These are phyloP conservation scores for Brachyptera risi DNA, from an alignment of 2,888 invertebrate species.

Conservation along the genomic window DNA sequence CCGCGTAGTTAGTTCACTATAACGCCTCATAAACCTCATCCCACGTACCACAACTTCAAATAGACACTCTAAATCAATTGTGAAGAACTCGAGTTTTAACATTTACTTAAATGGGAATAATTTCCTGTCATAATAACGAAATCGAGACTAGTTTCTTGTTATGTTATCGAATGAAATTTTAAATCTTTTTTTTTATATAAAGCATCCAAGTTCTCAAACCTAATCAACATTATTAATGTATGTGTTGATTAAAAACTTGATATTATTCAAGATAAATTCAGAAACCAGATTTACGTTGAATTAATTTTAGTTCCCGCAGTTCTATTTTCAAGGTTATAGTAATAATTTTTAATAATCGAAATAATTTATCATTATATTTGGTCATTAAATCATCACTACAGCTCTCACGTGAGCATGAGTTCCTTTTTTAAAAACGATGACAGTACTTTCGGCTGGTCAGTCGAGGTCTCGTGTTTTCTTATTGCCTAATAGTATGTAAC, in stretches of 20 bases:
- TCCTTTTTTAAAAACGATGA: background rate
- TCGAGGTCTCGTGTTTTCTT: background rate
- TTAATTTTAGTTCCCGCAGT: too few species aligned
- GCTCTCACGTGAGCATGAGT: background rate
- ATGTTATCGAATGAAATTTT: too few species aligned
- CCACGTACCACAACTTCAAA: too few species aligned
- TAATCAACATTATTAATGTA: background rate
- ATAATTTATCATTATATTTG: background rate
- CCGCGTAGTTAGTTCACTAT: too few species aligned
- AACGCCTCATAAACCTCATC: too few species aligned
- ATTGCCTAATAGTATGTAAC: background rate
- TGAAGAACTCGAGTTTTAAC: background rate
- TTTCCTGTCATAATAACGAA: constrained; percentile 12
- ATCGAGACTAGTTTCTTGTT: too few species aligned
- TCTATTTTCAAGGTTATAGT: background rate
- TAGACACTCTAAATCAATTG: constrained; percentile 23
- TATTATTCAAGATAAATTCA: background rate
- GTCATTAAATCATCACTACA: background rate
- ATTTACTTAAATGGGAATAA: constrained; percentile 1
- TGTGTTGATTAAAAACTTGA: background rate
- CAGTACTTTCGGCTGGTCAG: background rate
- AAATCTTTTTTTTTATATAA: too few species aligned
- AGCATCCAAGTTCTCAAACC: too few species aligned
- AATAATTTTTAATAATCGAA: constrained; percentile 1
- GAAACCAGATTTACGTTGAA: background rate